Base-by-base conservation (phyloP, 2,797 vertebrate genomes). In the Gila robusta region DNA sequence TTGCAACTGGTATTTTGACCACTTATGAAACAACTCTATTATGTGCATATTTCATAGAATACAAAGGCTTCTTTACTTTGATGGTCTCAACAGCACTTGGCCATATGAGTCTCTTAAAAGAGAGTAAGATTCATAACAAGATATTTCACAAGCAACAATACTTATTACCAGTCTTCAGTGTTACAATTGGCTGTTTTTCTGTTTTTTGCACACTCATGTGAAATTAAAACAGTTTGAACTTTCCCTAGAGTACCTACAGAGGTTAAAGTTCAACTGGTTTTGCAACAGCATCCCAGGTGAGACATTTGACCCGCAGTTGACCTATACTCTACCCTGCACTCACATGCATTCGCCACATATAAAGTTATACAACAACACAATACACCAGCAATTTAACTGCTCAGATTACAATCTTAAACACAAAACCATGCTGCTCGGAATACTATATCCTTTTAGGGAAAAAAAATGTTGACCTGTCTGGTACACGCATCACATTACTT, bases 231-330 rank as follows among this genome's bases (percentile, higher is more conserved):
- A 5, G 11, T 83, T 64, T 79, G 54, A 76, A 76, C 28, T 23
- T 76, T 17, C 73, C 35, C 2, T 35, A 21, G 37, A 21, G 37
- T 26, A 44, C 54, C 23, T 28, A 47, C 8, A 81, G 49, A 59
- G 64, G 39, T 39, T 32, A 52, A 35, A 70, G 37, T 66, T 35
- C 35, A 70, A 23, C 26, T 69, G 23, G 14, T 70, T 84, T 66
- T 78, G 23, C 49, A 84, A n/a, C 32, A 44, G 21, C 71, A 59
- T 32, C 17, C 21, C 37, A 67, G 70, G 77, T 87, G 35, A 83
- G 76, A 83, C 49, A 69, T 67, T 47, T 77, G 47, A 67, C 62
- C 82, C 59, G 6, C 5, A 49, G 8, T 70, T 37, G n/a, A 78
- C 74, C 83, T 59, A 9, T 9, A 28, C 26, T 28, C 62, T 64